Evolutionary conservation across 2,113 vertebrate species (phyloP).

Genomic region (Gymnogyps californianus): DNA sequence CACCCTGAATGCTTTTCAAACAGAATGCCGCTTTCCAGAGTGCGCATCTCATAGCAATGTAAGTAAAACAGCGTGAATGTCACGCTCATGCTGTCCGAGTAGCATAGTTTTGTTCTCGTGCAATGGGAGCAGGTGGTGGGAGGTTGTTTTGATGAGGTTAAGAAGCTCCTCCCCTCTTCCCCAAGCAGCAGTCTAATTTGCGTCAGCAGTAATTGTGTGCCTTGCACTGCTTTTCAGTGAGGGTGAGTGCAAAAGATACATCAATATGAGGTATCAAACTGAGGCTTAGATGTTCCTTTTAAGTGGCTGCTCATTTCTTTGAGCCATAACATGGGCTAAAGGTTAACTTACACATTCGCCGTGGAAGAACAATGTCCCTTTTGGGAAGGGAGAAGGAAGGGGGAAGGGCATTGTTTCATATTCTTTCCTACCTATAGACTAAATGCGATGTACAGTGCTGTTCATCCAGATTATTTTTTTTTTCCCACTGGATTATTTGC

Average conservation of each 20-base stretch:
- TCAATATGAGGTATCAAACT: constrained; percentile 65
- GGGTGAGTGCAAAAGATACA: constrained; percentile 69
- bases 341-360: constrained; percentile 47
- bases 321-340: constrained; percentile 56
- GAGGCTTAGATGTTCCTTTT: constrained; percentile 61
- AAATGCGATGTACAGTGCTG: not conserved
- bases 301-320: constrained; percentile 68
- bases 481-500: constrained; percentile 45
- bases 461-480: constrained; percentile 14
- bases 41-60: not conserved
- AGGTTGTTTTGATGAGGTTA: constrained; percentile 81
- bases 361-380: constrained; percentile 8
- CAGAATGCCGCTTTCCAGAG: not conserved
- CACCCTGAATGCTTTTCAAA: not conserved
- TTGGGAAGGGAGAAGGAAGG: not conserved
- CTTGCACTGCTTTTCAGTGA: constrained; percentile 66
- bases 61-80: not conserved
- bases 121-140: constrained; percentile 79
- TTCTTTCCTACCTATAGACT: constrained; percentile 39
- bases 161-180: constrained; percentile 76
- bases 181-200: constrained; percentile 73
- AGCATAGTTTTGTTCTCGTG: constrained; percentile 64
- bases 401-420: constrained; percentile 30
- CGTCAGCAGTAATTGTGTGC: constrained; percentile 80
- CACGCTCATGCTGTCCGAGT: constrained; percentile 14